A percentile compares a stretch with the other conserved stretches of the same genome.
phyloP scores from a whole-genome alignment of 1,140 invertebrate genomes.

The Drosophila simulans region DNA sequence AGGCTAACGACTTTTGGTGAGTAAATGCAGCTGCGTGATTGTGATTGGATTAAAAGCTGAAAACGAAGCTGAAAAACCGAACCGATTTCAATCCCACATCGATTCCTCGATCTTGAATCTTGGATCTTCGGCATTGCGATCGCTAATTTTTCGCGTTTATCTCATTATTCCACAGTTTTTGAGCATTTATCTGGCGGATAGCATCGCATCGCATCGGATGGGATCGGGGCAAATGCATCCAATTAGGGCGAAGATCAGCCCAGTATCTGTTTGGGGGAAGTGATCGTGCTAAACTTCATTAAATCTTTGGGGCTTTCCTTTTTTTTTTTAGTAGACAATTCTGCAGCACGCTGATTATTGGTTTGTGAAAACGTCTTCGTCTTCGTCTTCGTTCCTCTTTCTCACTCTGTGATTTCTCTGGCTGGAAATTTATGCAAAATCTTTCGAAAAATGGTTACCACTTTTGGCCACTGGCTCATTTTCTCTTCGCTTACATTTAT shows the following conservation, averaged over 20 bases:
- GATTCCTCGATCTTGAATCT: not conserved
- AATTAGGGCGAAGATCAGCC: conserved; percentile 65
- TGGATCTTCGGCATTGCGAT: conserved; percentile 59
- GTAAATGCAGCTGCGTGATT: conserved; percentile 82
- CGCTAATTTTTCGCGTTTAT: conserved; percentile 83
- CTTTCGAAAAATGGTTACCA: conserved; percentile 73
- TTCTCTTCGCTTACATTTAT: conserved; percentile 42
- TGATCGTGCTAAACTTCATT: conserved; percentile 84
- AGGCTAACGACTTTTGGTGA: conserved; percentile 64
- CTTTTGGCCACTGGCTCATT: conserved; percentile 28
- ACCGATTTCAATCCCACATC: conserved; percentile 31
- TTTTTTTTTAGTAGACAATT: conserved; percentile 3
- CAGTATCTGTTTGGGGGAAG: conserved; percentile 47
- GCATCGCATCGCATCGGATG: not conserved
- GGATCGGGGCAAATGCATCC: conserved; percentile 63
- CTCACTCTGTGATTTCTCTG: conserved; percentile 15
- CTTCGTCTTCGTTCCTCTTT: conserved; percentile 12
- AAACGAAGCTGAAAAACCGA: conserved; percentile 27
- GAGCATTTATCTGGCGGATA: conserved; percentile 73
- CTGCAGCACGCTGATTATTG: conserved; percentile 64
- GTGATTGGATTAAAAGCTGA: conserved; percentile 76
- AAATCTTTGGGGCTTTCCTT: conserved; percentile 63
- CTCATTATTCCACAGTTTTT: conserved; percentile 83
- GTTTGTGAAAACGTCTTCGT: conserved; percentile 71
- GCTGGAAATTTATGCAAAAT: conserved; percentile 75